Conservation (phyloP, 2,797 vertebrate species). For the Caiman crocodilus region DNA sequence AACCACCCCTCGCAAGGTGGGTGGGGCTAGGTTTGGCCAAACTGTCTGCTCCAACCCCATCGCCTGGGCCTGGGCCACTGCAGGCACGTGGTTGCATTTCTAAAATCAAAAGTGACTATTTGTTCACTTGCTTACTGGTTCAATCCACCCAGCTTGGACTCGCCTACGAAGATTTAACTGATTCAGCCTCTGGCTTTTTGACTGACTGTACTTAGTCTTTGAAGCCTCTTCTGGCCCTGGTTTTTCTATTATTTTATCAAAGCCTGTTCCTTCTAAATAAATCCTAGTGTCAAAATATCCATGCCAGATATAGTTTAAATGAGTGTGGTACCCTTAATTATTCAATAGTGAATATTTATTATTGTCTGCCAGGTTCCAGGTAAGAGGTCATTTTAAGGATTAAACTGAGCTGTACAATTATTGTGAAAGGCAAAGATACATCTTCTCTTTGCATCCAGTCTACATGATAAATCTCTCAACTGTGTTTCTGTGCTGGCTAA, state of each 20-base stretch:
- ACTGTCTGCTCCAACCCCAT: too few relatives aligned
- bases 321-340: background rate
- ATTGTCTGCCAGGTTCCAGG: background rate
- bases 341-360: background rate
- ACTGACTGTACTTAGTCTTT: background rate
- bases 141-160: too few relatives aligned
- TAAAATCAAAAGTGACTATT: too few relatives aligned
- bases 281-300: background rate
- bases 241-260: background rate
- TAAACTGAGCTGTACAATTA: constrained; percentile 45
- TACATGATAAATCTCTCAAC: constrained; percentile 1
- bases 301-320: background rate
- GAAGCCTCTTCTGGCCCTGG: background rate
- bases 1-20: too few relatives aligned
- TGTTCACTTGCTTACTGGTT: too few relatives aligned
- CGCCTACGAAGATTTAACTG: too few relatives aligned
- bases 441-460: constrained; percentile 1
- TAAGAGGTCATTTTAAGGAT: constrained; percentile 39
- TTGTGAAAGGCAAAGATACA: constrained; percentile 22
- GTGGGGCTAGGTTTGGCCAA: too few relatives aligned
- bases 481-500: background rate
- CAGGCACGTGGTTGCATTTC: too few relatives aligned
- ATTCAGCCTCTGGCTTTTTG: too few relatives aligned
- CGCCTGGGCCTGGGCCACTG: too few relatives aligned
- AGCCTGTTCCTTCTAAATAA: constrained; percentile 20